Evolutionary conservation across 2,888 invertebrate species (phyloP), one percentile per base, ranked within the genome.

Genomic region (Blera fallax): DNA sequence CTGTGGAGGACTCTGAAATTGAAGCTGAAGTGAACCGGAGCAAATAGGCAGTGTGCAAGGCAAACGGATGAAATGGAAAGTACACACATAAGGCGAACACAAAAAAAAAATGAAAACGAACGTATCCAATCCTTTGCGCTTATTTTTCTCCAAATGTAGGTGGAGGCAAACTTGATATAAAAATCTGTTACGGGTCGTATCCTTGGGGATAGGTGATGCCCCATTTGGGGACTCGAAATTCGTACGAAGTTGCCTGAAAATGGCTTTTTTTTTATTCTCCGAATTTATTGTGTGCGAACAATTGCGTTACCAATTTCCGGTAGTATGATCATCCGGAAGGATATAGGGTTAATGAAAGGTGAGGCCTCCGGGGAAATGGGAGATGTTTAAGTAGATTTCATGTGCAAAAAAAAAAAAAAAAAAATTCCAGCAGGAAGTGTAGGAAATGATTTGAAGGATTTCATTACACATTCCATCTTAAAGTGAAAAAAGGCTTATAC

Each of bases 281-380:
- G 34, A 85, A 72, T 81, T 81, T 85, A 85, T 85, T 85, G 70
- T 85, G 77, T 85, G 81, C 72, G 85, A 85, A 77, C 81, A 85
- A 85, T 85, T 81, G 81, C 76, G 85, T 81, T 81, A 77, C 81
- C 81, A 81, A 85, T 85, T 81, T 81, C 81, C 85, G 85, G 85
- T 58, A 77, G 67, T 72, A 81, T 52, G 81, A 77, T 85, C 77
- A 85, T 73, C 85, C 85, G 80, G 74, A 76, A 74, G 84, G 84
- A 84, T 80, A 84, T 80, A 80, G 69, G 80, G 84, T 84, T 84
- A 84, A 84, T 84, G 84, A 84, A 84, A 84, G 84, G 84, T 80
- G 43, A 69, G 34, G 58, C 62, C 72, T 45, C 48, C 16, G 32
- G 84, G 84, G 73, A 79, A 69, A 79, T 50, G 52, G 27, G 52